phyloP scores from a whole-genome alignment of 2,797 vertebrate species.

The Sarcoramphus papa region DNA sequence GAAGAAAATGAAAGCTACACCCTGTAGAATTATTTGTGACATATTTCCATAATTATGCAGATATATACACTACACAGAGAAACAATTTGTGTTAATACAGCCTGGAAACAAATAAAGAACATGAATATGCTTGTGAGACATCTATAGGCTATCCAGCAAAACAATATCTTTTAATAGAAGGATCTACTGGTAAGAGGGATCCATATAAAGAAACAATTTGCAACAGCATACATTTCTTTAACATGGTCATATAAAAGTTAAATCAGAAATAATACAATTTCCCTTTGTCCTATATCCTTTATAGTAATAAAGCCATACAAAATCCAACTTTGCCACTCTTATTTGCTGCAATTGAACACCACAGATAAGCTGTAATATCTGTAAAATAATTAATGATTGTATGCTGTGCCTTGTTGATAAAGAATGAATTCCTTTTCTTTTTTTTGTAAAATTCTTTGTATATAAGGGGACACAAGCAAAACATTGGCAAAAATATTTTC shows the following conservation, averaged over 20 bases:
- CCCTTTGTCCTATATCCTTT: neutral
- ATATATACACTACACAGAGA: neutral
- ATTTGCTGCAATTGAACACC: neutral
- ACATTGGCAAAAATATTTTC: neutral
- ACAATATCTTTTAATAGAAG: neutral
- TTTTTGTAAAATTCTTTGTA: neutral
- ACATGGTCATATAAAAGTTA: neutral
- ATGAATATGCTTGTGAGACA: neutral
- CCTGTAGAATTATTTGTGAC: slow-evolving; percentile 19
- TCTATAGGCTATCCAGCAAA: neutral
- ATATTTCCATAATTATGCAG: slow-evolving; percentile 56
- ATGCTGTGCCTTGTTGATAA: neutral
- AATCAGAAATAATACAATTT: neutral
- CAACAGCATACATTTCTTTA: neutral
- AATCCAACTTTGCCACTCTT: neutral
- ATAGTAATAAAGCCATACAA: neutral
- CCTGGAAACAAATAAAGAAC: neutral
- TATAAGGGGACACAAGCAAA: neutral
- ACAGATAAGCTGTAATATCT: neutral
- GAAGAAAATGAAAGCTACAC: slow-evolving; percentile 19
- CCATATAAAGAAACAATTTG: neutral
- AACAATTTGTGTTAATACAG: neutral
- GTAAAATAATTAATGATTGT: neutral
- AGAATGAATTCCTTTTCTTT: rapidly evolving
- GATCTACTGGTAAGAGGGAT: neutral